Conservation (phyloP, 1,140 invertebrate genomes). For the Nebria ingens region DNA sequence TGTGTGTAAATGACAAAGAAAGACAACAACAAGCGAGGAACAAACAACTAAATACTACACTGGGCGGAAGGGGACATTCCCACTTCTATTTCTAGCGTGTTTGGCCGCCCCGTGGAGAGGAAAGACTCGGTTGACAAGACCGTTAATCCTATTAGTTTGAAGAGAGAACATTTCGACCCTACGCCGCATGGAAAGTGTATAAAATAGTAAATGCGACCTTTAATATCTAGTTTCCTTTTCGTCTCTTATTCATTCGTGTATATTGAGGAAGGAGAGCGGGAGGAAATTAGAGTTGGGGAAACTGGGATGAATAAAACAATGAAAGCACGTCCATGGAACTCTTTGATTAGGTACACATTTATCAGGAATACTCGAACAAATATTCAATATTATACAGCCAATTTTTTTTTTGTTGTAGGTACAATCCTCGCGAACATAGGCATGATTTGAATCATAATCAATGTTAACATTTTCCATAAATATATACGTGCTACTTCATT, state of each 20-base stretch:
- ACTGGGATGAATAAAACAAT: neutral
- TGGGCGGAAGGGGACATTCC: neutral
- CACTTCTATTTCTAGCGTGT: no score
- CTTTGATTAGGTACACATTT: neutral
- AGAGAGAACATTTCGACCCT: neutral
- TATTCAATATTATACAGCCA: neutral
- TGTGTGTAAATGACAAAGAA: neutral
- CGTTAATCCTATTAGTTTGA: slow-evolving; percentile 3
- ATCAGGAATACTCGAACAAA: neutral
- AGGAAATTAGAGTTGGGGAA: no score
- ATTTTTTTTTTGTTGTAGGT: no score
- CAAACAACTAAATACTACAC: neutral
- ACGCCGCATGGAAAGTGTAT: slow-evolving; percentile 1
- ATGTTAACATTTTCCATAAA: no score
- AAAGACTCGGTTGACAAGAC: neutral
- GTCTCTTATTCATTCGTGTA: neutral
- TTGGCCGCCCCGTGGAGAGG: no score
- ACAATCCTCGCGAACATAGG: no score
- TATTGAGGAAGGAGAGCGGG: no score
- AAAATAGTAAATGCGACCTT: no score
- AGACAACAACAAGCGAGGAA: neutral
- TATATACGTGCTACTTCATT: no score
- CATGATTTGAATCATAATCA: no score
- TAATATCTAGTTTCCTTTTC: neutral
- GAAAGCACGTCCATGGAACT: neutral